Evolutionary conservation across 1,140 invertebrate genomes (phyloP).

Genomic region (Sitodiplosis mosellana): DNA sequence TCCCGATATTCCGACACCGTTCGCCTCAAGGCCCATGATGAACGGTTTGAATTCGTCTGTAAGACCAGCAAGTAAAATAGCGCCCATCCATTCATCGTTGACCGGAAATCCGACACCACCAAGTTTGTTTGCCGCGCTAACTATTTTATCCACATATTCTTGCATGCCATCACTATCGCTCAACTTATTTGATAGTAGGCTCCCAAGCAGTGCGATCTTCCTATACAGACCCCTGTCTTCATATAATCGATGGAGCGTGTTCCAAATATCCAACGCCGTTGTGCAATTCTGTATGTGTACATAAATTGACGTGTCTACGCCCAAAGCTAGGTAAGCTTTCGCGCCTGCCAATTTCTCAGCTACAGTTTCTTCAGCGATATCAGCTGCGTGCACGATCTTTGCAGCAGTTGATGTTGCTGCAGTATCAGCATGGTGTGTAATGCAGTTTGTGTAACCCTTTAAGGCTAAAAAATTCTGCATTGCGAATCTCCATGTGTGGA

Average conservation of each 20-base stretch:
- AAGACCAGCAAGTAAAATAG: conserved; percentile 19
- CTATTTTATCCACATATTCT: neutral
- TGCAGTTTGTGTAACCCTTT: too few species aligned
- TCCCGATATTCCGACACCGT: too few species aligned
- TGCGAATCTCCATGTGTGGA: neutral
- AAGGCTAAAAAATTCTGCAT: too few species aligned
- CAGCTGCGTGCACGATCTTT: neutral
- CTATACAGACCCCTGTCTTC: neutral
- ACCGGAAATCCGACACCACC: conserved; percentile 1
- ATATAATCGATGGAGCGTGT: neutral
- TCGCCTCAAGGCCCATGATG: conserved; percentile 15
- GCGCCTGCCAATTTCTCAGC: neutral
- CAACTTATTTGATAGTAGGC: neutral
- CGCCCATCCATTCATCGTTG: conserved; percentile 18
- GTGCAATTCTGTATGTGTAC: neutral
- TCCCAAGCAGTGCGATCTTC: neutral
- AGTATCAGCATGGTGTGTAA: too few species aligned
- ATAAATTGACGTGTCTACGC: neutral
- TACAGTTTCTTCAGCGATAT: neutral
- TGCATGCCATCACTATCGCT: neutral
- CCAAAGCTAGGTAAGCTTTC: neutral
- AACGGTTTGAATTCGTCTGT: conserved; percentile 17
- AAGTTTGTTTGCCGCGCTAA: conserved; percentile 4
- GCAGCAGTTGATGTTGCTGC: neutral
- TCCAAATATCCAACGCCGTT: neutral